phyloP scores from a whole-genome alignment of 1,140 invertebrate species.

The Aethina tumida region DNA sequence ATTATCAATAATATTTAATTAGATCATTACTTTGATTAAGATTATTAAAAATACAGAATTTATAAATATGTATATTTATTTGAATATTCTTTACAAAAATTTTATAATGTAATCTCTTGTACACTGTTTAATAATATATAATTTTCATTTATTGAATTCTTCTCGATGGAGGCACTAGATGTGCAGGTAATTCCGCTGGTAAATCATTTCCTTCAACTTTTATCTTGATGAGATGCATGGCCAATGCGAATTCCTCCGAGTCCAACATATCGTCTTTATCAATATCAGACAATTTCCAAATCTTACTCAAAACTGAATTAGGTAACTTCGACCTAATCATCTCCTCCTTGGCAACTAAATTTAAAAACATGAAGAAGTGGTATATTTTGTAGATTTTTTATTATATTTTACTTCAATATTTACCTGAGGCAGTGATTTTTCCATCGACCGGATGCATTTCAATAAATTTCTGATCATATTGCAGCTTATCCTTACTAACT shows the following conservation, averaged over 20 bases:
- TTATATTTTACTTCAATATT: too few relatives aligned
- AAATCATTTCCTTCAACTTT: slow-evolving; percentile 92
- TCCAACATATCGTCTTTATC: slow-evolving; percentile 94
- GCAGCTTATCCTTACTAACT: slow-evolving; percentile 74
- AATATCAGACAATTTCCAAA: slow-evolving; percentile 95
- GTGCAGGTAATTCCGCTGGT: slow-evolving; percentile 78
- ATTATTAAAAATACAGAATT: too few relatives aligned
- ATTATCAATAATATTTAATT: too few relatives aligned
- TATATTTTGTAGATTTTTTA: too few relatives aligned
- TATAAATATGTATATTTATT: too few relatives aligned
- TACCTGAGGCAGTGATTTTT: too few relatives aligned
- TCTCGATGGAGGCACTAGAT: slow-evolving; percentile 90
- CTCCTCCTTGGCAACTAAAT: slow-evolving; percentile 81
- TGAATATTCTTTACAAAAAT: too few relatives aligned
- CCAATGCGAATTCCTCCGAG: slow-evolving; percentile 93
- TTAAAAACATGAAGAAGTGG: too few relatives aligned
- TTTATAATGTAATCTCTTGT: too few relatives aligned
- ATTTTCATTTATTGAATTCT: too few relatives aligned
- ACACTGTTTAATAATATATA: too few relatives aligned
- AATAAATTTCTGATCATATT: slow-evolving; percentile 83
- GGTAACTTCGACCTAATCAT: slow-evolving; percentile 98
- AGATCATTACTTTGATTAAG: too few relatives aligned
- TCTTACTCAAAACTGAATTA: slow-evolving; percentile 91
- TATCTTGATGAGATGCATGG: slow-evolving; percentile 94
- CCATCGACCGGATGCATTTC: slow-evolving; percentile 78